phyloP scores from a whole-genome alignment of 2,888 invertebrate genomes.

The Dryobotodes eremita region DNA sequence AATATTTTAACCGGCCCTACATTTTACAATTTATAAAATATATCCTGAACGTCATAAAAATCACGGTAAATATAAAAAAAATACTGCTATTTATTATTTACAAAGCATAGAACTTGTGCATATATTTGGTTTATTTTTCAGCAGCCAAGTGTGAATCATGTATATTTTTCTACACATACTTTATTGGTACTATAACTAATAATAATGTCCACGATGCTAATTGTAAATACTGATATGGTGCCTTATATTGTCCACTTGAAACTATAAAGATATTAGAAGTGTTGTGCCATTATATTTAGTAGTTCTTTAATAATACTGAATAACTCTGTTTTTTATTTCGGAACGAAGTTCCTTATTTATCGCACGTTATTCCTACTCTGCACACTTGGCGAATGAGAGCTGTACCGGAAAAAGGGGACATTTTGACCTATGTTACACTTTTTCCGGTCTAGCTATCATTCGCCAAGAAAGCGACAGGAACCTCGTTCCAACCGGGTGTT shows the following conservation, averaged over 20 bases:
- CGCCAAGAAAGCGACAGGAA: not conserved
- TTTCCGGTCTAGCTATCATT: not conserved
- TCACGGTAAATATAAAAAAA: not conserved
- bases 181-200: constrained; percentile 38
- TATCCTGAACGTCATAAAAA: not conserved
- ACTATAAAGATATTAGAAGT: constrained; percentile 48
- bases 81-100: not conserved
- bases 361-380: not conserved
- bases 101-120: constrained; percentile 3
- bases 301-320: constrained; percentile 36
- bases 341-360: not conserved
- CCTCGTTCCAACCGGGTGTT: not conserved
- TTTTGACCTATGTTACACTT: not conserved
- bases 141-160: constrained; percentile 43
- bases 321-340: constrained; percentile 1
- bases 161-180: constrained; percentile 61
- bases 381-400: not conserved
- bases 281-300: constrained; percentile 69
- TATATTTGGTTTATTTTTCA: constrained; percentile 16
- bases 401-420: not conserved
- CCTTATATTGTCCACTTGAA: constrained; percentile 78
- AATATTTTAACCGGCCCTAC: not conserved
- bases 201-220: constrained; percentile 42
- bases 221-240: constrained; percentile 76
- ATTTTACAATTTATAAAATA: not conserved